Conservation (phyloP, 2,888 invertebrate species). For the Corbicula japonica region DNA sequence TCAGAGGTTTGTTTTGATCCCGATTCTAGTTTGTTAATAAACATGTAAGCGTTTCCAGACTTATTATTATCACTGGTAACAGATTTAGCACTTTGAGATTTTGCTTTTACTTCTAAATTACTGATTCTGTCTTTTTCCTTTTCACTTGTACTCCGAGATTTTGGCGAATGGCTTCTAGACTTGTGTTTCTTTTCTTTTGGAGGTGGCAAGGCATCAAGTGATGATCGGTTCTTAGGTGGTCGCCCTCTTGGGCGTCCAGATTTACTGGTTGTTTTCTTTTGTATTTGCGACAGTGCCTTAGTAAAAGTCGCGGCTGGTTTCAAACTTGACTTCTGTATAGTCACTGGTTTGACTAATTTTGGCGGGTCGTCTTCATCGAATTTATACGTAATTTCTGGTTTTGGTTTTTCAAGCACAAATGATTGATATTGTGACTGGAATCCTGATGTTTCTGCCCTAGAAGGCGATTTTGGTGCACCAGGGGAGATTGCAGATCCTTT, state of each 20-base stretch:
- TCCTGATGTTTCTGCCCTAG: constrained; percentile 44
- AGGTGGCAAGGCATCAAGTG: constrained; percentile 32
- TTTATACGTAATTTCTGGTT: constrained; percentile 56
- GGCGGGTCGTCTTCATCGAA: constrained; percentile 46
- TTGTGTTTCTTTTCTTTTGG: constrained; percentile 62
- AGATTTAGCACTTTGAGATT: constrained; percentile 5
- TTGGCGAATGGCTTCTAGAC: constrained; percentile 65
- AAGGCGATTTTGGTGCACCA: constrained; percentile 43
- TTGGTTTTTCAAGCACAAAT: constrained; percentile 59
- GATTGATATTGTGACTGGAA: constrained; percentile 66
- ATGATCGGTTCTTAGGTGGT: constrained; percentile 59
- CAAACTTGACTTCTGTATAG: constrained; percentile 15
- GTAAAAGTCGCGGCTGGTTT: constrained; percentile 2
- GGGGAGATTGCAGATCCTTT: constrained; percentile 32
- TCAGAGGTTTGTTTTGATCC: constrained; percentile 23
- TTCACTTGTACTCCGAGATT: constrained; percentile 48
- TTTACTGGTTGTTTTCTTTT: constrained; percentile 34
- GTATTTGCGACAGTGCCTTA: constrained; percentile 8
- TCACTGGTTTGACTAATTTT: constrained; percentile 12
- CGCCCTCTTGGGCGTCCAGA: constrained; percentile 57
- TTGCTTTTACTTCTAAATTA: constrained; percentile 6
- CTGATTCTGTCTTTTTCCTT: constrained; percentile 32
- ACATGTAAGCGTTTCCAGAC: constrained; percentile 41
- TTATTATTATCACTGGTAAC: constrained; percentile 1
- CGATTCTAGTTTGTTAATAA: constrained; percentile 52